Evolutionary conservation across 1,140 invertebrate species (phyloP).

Genomic region (Bradysia coprophila): DNA sequence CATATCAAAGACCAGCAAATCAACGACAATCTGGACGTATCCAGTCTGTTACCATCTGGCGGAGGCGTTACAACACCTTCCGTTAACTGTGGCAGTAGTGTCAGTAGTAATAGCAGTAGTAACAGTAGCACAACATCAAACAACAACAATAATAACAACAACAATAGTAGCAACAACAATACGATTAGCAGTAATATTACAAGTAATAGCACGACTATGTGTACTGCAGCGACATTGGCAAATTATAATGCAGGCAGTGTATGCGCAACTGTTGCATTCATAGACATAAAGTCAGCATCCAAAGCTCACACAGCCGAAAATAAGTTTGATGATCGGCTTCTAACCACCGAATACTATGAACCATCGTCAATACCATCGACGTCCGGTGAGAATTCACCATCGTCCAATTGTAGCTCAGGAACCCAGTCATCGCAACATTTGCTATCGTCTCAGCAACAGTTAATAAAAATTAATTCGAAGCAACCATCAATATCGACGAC

Average conservation of each 20-base stretch:
- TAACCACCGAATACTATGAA: slow-evolving; percentile 87
- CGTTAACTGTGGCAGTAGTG: neutral
- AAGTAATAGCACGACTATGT: neutral
- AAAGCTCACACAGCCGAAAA: slow-evolving; percentile 83
- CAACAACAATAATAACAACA: neutral
- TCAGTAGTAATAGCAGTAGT: neutral
- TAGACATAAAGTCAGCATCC: slow-evolving; percentile 89
- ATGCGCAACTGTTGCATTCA: slow-evolving; percentile 82
- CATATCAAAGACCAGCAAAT: neutral
- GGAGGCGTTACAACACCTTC: neutral
- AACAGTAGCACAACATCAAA: neutral
- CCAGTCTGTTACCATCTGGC: neutral
- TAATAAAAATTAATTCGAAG: no score
- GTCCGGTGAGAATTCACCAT: slow-evolving; percentile 3
- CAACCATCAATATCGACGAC: no score
- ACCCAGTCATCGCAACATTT: neutral
- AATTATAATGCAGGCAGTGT: slow-evolving; percentile 25
- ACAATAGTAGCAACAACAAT: neutral
- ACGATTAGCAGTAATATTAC: neutral
- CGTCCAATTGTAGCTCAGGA: slow-evolving; percentile 2
- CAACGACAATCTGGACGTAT: neutral
- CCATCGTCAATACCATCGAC: slow-evolving; percentile 50
- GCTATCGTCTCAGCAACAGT: slow-evolving; percentile 1
- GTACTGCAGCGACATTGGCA: neutral
- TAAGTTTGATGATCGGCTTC: slow-evolving; percentile 63